These are phyloP conservation scores for Caerostris darwini DNA, from an alignment of 1,140 invertebrate genomes.

Conservation along the genomic window DNA sequence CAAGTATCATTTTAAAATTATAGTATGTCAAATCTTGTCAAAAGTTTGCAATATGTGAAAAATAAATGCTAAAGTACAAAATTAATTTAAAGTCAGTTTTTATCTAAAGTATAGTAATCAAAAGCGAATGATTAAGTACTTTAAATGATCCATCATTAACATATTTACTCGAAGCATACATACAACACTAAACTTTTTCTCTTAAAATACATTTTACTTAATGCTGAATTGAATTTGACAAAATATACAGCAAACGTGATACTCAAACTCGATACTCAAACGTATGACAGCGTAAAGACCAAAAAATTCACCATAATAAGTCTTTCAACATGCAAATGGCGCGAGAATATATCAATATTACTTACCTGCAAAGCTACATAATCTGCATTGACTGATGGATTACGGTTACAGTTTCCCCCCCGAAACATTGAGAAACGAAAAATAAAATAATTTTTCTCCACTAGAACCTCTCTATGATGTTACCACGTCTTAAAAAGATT, in stretches of 20 bases:
- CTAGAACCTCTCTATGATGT: not conserved
- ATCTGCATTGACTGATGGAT: slow-evolving; percentile 6
- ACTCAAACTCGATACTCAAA: not conserved
- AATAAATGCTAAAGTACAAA: not conserved
- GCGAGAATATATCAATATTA: not conserved
- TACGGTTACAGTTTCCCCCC: not conserved
- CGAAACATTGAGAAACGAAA: not conserved
- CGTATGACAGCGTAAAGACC: not conserved
- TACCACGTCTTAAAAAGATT: not conserved
- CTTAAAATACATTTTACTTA: not conserved
- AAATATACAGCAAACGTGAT: not conserved
- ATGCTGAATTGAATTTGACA: not conserved
- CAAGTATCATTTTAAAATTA: too few relatives aligned
- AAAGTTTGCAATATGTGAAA: too few relatives aligned
- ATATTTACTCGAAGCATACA: not conserved
- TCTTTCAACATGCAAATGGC: not conserved
- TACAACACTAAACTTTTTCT: not conserved
- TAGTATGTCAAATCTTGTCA: too few relatives aligned
- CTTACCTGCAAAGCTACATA: not conserved
- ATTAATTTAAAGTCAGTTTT: not conserved
- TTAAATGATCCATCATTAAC: not conserved
- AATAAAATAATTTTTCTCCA: not conserved
- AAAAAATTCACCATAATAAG: not conserved
- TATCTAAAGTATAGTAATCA: not conserved
- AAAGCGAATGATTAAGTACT: not conserved